Conservation (phyloP, 2,797 vertebrate genomes). For the Sebastes taczanowskii region DNA sequence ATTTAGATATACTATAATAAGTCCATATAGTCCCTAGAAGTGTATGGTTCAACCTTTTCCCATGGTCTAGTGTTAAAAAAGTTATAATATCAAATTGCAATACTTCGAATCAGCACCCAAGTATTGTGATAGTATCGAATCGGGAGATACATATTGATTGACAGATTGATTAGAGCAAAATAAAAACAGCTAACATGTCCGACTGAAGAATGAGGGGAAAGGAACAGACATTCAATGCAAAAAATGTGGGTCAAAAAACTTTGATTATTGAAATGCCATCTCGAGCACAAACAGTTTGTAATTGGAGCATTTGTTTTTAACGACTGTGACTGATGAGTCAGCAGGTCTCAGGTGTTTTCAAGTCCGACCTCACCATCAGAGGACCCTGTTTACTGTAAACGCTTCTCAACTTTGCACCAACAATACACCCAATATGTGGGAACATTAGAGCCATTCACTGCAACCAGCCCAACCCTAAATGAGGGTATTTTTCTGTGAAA, state of each 20-base stretch:
- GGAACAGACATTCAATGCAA: not conserved
- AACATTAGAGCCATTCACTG: not conserved
- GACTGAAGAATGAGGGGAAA: not conserved
- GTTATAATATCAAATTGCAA: no score
- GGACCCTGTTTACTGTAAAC: slow-evolving; percentile 35
- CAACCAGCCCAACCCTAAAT: not conserved
- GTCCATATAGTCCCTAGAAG: no score
- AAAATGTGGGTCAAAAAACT: not conserved
- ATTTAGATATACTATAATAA: no score
- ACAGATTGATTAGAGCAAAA: not conserved
- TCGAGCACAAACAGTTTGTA: not conserved
- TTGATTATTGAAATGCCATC: not conserved
- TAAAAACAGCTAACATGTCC: not conserved
- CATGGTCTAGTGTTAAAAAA: no score
- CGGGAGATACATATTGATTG: not conserved
- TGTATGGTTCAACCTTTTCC: no score
- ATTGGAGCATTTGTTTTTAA: not conserved
- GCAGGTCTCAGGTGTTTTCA: slow-evolving; percentile 10
- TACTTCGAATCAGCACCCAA: no score
- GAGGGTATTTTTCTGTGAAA: not conserved
- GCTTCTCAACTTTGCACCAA: not conserved
- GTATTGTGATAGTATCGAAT: no score
- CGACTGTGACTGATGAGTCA: not conserved
- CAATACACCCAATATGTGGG: not conserved
- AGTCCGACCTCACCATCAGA: not conserved